These are phyloP conservation scores for Hybognathus amarus DNA, from an alignment of 2,797 vertebrate genomes.

Conservation along the genomic window DNA sequence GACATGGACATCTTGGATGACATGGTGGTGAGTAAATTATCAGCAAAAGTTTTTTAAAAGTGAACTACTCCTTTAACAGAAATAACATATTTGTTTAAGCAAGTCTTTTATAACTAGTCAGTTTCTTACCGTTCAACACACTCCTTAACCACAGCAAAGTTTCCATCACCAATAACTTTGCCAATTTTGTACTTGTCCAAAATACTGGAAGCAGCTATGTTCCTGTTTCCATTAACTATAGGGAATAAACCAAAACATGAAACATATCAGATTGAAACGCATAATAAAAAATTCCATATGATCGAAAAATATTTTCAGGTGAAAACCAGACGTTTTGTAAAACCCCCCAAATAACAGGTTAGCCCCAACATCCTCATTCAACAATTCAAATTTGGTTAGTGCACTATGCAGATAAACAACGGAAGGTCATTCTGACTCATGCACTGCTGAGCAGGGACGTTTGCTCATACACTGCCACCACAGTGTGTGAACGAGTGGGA, in stretches of 20 bases:
- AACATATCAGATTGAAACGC: background rate
- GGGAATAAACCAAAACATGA: conserved; percentile 10
- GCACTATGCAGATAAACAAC: conserved; percentile 23
- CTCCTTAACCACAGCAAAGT: conserved; percentile 97
- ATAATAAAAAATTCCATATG: background rate
- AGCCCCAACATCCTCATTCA: background rate
- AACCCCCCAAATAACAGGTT: background rate
- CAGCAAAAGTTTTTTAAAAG: too few relatives aligned
- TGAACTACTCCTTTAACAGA: too few relatives aligned
- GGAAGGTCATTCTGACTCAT: conserved; percentile 42
- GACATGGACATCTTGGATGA: too few relatives aligned
- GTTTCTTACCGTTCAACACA: conserved; percentile 88
- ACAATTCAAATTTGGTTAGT: background rate
- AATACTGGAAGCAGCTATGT: conserved; percentile 78
- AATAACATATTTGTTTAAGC: background rate
- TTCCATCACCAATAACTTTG: conserved; percentile 97
- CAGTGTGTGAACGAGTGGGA: conserved; percentile 36
- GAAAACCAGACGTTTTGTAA: background rate
- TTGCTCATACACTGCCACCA: conserved; percentile 30
- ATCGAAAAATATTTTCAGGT: background rate
- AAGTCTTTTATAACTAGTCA: background rate
- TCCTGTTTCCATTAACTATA: conserved; percentile 89
- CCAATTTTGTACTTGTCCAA: conserved; percentile 93
- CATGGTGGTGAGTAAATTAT: too few relatives aligned
- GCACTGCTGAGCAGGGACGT: conserved; percentile 32